Base-by-base conservation (phyloP, 92 coral and sea anemone species). In the Porites cylindrica region DNA sequence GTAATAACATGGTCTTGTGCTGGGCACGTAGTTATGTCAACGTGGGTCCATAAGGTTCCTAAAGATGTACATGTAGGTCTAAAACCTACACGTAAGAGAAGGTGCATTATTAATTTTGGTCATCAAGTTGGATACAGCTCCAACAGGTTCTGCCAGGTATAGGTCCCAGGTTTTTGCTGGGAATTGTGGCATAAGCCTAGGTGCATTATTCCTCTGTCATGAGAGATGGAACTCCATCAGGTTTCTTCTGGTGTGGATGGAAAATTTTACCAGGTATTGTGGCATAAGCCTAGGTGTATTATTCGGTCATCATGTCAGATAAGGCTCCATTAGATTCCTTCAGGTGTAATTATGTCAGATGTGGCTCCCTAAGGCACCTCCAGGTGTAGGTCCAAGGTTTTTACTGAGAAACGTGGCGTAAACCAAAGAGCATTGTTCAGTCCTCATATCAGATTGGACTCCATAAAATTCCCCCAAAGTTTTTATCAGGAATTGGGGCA, bases 201-300 rank as follows among this genome's bases (percentile, higher is more conserved):
- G 72, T 19, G 56, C 79, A 17, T 66, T 17, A 66, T 20, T 66
- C 8, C 11, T 10, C 3, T 11, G 17, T 66, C 70, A 66, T 17
- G 8, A 11, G 10, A 21, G 19, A 8, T 64, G 19, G 11, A 2
- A 7, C 47, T 38, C 6, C 26, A 66, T 6, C 23, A 38, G n/a
- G 23, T 17, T 47, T 14, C 54, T 12, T 12, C 32, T 29, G 32
- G 32, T 29, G 32, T 18, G 94, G 86, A 74, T 94, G 98, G 2
- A 29, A 2, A 29, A 29, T 29, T 29, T 29, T 29, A 29, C 32
- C 3, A 29, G 32, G 32, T 29, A 29, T 38, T 38, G 47, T 38
- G 47, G 47, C 47, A 38, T 38, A 38, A 38, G 47, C 32, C 32
- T 29, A 2, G 62, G 62, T 58, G 21, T 16, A 16, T 8, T 18